Percentiles rank a stretch among this genome's conserved stretches.
Conservation (phyloP, 2,113 vertebrate genomes). For the Manacus vitellinus region DNA sequence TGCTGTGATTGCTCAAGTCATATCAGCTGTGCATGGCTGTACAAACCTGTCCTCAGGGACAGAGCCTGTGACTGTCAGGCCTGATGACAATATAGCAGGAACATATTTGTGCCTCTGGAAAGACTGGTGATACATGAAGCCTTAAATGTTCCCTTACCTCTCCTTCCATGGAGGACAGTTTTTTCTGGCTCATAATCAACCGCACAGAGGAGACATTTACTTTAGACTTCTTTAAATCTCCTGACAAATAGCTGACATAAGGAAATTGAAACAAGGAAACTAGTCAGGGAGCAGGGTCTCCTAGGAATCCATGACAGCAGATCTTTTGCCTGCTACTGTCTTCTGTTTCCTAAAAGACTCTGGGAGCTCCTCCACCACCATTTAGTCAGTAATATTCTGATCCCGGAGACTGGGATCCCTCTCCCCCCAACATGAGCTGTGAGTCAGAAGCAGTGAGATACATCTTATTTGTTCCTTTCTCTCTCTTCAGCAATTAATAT, state of each 20-base stretch:
- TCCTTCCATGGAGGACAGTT: neutral
- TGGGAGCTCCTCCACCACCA: neutral
- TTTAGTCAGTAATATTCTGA: neutral
- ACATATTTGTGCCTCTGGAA: neutral
- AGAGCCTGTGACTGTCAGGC: neutral
- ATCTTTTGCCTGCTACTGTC: neutral
- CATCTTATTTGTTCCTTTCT: neutral
- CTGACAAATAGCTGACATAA: neutral
- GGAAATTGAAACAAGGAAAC: neutral
- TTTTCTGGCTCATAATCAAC: neutral
- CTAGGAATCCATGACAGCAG: neutral
- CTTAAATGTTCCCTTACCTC: neutral
- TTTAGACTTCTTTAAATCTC: neutral
- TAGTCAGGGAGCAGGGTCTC: neutral
- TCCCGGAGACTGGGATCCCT: neutral
- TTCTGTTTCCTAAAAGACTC: neutral
- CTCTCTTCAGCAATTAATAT: neutral
- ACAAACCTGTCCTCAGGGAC: neutral
- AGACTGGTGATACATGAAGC: neutral
- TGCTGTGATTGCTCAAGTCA: neutral
- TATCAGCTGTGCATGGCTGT: neutral
- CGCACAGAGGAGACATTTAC: neutral
- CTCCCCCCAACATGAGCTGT: neutral
- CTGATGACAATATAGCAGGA: neutral
- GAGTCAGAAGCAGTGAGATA: neutral